phyloP scores from a whole-genome alignment of 2,888 invertebrate genomes.

The Hydropsyche betteni region DNA sequence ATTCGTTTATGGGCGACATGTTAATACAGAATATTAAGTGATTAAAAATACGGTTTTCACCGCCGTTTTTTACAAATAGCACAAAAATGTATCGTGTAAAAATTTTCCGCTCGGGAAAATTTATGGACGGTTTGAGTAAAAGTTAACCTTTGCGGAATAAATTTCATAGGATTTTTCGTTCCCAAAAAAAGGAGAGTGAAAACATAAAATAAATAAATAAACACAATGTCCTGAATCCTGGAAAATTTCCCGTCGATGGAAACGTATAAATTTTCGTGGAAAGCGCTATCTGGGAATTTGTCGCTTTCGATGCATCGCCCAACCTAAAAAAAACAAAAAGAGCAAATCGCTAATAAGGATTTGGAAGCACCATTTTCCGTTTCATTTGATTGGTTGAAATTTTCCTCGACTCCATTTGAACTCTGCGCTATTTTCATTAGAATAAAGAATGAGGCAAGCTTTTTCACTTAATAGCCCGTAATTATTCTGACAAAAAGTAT shows the following conservation, averaged over 20 bases:
- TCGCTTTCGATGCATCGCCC: not conserved
- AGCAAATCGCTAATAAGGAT: not conserved
- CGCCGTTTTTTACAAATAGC: conserved; percentile 5
- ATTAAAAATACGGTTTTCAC: conserved; percentile 14
- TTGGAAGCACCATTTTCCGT: conserved; percentile 14
- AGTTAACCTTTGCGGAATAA: conserved; percentile 29
- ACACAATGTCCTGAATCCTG: not conserved
- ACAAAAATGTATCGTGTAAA: not conserved
- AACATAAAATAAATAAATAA: not conserved
- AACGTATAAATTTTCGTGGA: not conserved
- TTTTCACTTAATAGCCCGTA: conserved; percentile 24
- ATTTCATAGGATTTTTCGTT: not conserved
- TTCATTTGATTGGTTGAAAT: conserved; percentile 27
- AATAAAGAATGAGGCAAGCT: conserved; percentile 11
- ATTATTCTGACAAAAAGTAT: conserved; percentile 27
- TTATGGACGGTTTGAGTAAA: conserved; percentile 25
- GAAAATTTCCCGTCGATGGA: not conserved
- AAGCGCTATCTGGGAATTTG: no score
- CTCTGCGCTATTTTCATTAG: conserved; percentile 12
- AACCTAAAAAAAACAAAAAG: not conserved
- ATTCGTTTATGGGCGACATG: no score
- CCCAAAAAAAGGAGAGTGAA: not conserved
- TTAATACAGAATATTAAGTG: not conserved
- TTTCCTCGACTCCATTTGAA: conserved; percentile 16
- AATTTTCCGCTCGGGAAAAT: conserved; percentile 24